phyloP scores from a whole-genome alignment of 2,113 vertebrate genomes.

The Myocastor coypus region DNA sequence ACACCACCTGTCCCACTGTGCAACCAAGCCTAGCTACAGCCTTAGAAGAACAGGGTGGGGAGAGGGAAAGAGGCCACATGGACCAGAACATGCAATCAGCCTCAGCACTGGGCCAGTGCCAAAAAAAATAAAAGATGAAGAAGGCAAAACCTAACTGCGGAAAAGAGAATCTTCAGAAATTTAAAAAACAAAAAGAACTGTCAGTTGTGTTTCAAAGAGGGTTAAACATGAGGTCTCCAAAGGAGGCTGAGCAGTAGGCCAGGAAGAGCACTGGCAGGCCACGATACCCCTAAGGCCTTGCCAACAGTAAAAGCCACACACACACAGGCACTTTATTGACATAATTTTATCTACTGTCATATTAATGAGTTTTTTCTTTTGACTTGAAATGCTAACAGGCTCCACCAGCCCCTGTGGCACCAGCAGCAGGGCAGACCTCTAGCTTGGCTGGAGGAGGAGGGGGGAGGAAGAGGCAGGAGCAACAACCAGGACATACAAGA shows the following conservation, averaged over 20 bases:
- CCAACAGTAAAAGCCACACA: background rate
- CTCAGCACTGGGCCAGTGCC: background rate
- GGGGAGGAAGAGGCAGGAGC: background rate
- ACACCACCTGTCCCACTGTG: background rate
- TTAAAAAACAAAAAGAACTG: background rate
- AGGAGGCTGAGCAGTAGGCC: background rate
- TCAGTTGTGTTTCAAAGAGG: background rate
- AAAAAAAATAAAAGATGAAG: background rate
- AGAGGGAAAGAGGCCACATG: background rate
- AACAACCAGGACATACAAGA: background rate
- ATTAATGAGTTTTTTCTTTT: background rate
- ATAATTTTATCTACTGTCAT: background rate
- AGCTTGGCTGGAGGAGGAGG: background rate
- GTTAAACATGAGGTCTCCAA: background rate
- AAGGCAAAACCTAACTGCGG: background rate
- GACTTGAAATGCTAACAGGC: conserved; percentile 19
- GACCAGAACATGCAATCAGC: background rate
- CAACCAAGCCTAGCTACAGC: background rate
- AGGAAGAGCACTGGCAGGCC: background rate
- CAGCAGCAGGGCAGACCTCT: conserved; percentile 7
- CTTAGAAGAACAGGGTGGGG: background rate
- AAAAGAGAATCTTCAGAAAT: background rate
- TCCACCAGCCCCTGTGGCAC: background rate
- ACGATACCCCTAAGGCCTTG: too few species aligned
- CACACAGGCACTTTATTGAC: background rate